Evolutionary conservation across 1,140 invertebrate genomes (phyloP), one percentile per base, ranked within the genome.

Genomic region (Pseudomyrmex gracilis): DNA sequence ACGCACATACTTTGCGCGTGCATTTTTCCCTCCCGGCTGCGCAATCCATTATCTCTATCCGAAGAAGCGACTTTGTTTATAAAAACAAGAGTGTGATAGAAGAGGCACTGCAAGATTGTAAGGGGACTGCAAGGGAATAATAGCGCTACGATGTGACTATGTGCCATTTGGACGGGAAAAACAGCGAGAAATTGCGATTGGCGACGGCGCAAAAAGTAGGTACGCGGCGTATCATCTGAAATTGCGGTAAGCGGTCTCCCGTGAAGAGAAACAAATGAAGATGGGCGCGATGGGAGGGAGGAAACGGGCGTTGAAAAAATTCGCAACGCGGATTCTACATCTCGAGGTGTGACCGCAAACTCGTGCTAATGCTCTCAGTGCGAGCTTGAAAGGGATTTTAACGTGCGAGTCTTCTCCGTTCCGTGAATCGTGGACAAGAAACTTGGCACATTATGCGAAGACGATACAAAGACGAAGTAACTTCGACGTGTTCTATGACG

Each of bases 111-210:
- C 43, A n/a, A 66, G 20, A 45, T 66, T 45, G 64, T 66, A 20
- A 34, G 34, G 5, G 34, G 5, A 7, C 7, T 34, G 34, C 34
- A 34, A 34, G 64, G 8, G 22, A n/a, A 53, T 12, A 22, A 53
- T 17, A 34, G n/a, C 10, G 12, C 53, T 12, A 2, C n/a, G 12
- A 66, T 13, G 12, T 20, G 64, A 66, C 58, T 24, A 47, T 55
- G 84, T 85, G 60, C 67, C 71, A 76, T 76, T 51, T 53, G 22
- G 24, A 64, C n/a, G 76, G 49, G 66, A 45, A 66, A 73, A 77
- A 83, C 66, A 80, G 80, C 73, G 85, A 86, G 73, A 64, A 87
- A 86, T 83, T 43, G 0, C 47, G 20, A 86, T 86, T 83, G 66
- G 68, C 85, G 85, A 73, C 43, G 34, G 49, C 17, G 51, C 53